These are phyloP conservation scores for Rallus crepitans DNA, from an alignment of 2,797 vertebrate genomes.

Conservation along the genomic window DNA sequence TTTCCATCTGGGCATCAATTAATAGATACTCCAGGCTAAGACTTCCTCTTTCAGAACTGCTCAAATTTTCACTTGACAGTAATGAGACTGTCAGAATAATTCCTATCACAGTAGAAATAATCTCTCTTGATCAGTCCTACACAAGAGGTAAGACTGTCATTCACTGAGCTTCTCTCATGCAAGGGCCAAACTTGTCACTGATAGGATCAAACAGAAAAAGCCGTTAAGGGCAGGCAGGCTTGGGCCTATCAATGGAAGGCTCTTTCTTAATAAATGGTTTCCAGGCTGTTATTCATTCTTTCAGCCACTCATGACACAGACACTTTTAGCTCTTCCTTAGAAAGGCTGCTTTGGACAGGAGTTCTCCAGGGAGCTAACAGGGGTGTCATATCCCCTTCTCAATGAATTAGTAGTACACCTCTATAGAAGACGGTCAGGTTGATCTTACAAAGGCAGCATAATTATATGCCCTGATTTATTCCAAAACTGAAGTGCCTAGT, in stretches of 20 bases:
- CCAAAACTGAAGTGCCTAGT: neutral
- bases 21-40: constrained; percentile 6
- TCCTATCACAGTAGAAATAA: constrained; percentile 7
- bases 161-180: neutral
- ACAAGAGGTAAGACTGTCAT: neutral
- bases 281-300: neutral
- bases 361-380: neutral
- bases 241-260: neutral
- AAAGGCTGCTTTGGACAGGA: neutral
- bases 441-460: neutral
- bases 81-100: constrained; percentile 32
- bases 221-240: neutral
- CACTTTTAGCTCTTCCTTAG: neutral
- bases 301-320: neutral
- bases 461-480: neutral
- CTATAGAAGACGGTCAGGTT: neutral
- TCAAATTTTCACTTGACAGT: constrained; percentile 28
- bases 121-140: neutral
- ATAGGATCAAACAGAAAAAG: neutral
- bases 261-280: neutral
- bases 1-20: constrained; percentile 33
- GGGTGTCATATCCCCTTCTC: neutral
- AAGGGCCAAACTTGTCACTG: neutral
- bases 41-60: neutral
- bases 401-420: neutral